A percentile compares a stretch with the other conserved stretches of the same genome.
These are phyloP conservation scores for Melanostigma gelatinosum DNA, from an alignment of 2,113 vertebrate species.

Conservation along the genomic window DNA sequence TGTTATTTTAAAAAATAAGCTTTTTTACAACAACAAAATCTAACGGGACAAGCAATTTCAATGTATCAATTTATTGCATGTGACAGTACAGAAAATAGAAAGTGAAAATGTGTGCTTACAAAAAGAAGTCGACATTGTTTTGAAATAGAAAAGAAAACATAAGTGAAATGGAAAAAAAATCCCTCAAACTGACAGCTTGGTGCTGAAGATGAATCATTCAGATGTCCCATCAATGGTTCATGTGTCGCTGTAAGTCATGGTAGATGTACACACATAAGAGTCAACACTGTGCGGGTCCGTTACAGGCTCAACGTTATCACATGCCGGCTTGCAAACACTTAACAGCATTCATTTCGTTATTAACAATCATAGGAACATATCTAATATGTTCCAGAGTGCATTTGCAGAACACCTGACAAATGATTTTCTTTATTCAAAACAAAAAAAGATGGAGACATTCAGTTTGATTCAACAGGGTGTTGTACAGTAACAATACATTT, in stretches of 20 bases:
- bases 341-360: constrained; percentile 19
- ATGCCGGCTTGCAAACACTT: constrained; percentile 35
- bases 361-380: constrained; percentile 33
- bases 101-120: constrained; percentile 83
- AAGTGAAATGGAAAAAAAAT: constrained; percentile 45
- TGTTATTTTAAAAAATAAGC: not conserved
- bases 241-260: not conserved
- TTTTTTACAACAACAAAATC: not conserved
- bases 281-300: constrained; percentile 54
- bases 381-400: constrained; percentile 25
- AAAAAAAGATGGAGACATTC: constrained; percentile 60
- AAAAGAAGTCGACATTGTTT: constrained; percentile 73
- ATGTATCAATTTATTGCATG: constrained; percentile 93
- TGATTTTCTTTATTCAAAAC: constrained; percentile 5
- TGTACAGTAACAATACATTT: constrained; percentile 17
- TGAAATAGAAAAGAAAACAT: constrained; percentile 78
- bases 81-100: constrained; percentile 93
- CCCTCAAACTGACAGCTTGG: constrained; percentile 23
- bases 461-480: constrained; percentile 29
- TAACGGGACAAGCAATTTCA: constrained; percentile 58
- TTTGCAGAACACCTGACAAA: constrained; percentile 19
- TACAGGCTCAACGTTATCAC: constrained; percentile 30
- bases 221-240: constrained; percentile 29
- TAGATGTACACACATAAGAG: constrained; percentile 26
- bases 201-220: constrained; percentile 55